A percentile compares a stretch with the other conserved stretches of the same genome.
Conservation (phyloP, 2,113 vertebrate genomes). For the Electrona antarctica region DNA sequence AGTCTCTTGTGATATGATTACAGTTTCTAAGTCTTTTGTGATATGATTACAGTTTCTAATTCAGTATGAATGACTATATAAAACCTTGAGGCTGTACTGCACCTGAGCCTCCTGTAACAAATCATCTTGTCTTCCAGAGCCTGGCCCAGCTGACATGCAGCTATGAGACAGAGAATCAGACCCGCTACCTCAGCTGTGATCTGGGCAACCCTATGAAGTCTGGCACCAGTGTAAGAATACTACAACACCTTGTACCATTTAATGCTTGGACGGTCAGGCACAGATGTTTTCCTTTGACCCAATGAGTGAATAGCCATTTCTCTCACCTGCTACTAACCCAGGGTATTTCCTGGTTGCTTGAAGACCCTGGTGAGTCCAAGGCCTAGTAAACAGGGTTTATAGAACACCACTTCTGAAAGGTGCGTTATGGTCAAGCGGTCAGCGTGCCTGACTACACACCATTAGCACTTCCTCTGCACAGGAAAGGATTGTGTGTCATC, state of each 20-base stretch:
- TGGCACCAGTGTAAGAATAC: conserved; percentile 82
- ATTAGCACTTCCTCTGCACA: conserved; percentile 16
- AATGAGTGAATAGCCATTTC: no score
- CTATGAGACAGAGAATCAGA: conserved; percentile 86
- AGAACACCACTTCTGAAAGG: background rate
- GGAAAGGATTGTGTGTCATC: conserved; percentile 8
- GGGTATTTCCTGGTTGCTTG: background rate
- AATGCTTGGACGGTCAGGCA: no score
- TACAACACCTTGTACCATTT: background rate
- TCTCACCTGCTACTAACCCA: background rate
- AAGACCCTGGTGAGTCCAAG: background rate
- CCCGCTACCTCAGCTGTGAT: conserved; percentile 88
- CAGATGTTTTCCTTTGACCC: no score
- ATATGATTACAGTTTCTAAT: background rate
- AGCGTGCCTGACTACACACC: background rate
- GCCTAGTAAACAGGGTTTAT: background rate
- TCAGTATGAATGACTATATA: background rate
- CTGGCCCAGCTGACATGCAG: conserved; percentile 86
- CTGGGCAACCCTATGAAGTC: conserved; percentile 93
- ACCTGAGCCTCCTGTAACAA: background rate
- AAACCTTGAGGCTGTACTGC: background rate
- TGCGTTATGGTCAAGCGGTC: background rate
- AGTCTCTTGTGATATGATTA: background rate
- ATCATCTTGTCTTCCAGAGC: conserved; percentile 75
- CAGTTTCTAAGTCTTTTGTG: background rate